Evolutionary conservation across 2,113 vertebrate genomes (phyloP), one percentile per base, ranked within the genome.

Genomic region (Psilopsiagon aurifrons): DNA sequence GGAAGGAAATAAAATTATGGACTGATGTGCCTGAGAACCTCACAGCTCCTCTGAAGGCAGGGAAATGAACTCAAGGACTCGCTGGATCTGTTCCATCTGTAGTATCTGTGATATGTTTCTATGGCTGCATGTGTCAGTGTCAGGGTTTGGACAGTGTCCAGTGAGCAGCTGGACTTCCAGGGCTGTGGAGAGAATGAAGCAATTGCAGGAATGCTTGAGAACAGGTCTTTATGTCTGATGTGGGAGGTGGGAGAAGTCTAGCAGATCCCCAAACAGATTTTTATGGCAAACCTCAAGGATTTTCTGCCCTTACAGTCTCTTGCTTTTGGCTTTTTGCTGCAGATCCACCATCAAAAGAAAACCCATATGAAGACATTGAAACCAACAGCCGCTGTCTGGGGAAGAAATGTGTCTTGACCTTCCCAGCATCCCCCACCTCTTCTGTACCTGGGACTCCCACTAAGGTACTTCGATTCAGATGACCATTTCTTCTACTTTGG

Each of bases 361-460:
- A 99, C 91, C 99, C 99, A 31, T 99, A 99, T 8, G 99, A 99
- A 98, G 99, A 99, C 71, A 99, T 99, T 11, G 99, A 99, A 96
- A 96, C 99, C 86, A 99, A 99, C 64, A 98, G 98, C 95, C 99
- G 98, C 88, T 99, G 98, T 96, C 92, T 99, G 75, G 98, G 98
- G 85, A 99, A 98, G 97, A 99, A 99, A 97, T 98, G 98, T 93
- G 98, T 98, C 83, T 95, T 98, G 86, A 98, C 98, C 78, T 98
- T 98, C 41, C 98, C 99, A 39, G 96, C 92, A 25, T 98, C 98
- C 39, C 98, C 99, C 57, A 98, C 98, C 33, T 98, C 98, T 15
- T 98, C 98, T 51, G 95, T 98, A 52, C 98, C 98, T 2, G 98
- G 99, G 86, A 98, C 98, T 4, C 98, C 98, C 57, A 97, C 98